phyloP scores from a whole-genome alignment of 1,140 invertebrate species.

The Trichomalopsis sarcophagae region DNA sequence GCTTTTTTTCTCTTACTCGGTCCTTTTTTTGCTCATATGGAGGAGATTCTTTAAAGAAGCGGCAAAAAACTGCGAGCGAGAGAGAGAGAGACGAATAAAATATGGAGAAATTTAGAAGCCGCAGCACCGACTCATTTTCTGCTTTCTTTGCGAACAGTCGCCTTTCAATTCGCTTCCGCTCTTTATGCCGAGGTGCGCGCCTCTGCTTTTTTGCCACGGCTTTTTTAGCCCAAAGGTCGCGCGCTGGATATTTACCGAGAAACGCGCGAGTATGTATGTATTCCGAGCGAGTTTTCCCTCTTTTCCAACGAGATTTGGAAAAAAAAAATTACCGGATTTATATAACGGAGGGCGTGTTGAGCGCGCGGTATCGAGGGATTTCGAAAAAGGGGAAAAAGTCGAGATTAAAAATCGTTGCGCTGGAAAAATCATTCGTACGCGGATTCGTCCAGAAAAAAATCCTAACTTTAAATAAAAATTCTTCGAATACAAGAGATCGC shows the following conservation, averaged over 20 bases:
- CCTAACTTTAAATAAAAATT: too few species aligned
- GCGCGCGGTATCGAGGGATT: not conserved
- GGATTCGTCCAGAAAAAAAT: too few species aligned
- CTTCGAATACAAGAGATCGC: too few species aligned
- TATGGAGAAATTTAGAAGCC: constrained; percentile 19
- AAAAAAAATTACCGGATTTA: not conserved
- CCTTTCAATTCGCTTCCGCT: constrained; percentile 25
- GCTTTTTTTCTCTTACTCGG: not conserved
- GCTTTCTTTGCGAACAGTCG: constrained; percentile 19
- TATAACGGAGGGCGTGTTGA: not conserved
- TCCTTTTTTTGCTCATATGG: not conserved
- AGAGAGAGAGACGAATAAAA: constrained; percentile 20
- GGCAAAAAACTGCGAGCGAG: not conserved
- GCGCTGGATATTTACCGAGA: constrained; percentile 2
- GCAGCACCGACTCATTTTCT: constrained; percentile 5
- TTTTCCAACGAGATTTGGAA: not conserved
- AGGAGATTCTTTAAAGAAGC: not conserved
- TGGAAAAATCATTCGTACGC: too few species aligned
- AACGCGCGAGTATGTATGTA: too few species aligned
- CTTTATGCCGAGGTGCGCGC: not conserved
- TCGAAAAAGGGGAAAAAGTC: not conserved
- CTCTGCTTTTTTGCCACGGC: not conserved
- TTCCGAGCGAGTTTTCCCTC: not conserved
- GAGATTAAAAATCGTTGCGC: not conserved
- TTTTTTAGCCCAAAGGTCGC: not conserved